Evolutionary conservation across 2,797 vertebrate species (phyloP).

Genomic region (Psittacula echo): DNA sequence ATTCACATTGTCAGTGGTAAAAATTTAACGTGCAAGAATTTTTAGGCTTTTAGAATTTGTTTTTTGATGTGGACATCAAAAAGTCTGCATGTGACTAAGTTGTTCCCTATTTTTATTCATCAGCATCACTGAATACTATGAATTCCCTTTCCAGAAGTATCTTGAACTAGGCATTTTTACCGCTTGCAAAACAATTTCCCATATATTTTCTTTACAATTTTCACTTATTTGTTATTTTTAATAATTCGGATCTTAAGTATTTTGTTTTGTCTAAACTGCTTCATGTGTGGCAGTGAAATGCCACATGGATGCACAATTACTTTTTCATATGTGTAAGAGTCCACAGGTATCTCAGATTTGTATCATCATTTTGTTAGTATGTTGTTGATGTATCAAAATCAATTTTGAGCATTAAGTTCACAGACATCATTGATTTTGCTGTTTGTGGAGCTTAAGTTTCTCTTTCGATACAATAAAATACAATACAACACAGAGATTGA

Average conservation of each 20-base stretch:
- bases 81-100: background rate
- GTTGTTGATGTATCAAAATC: background rate
- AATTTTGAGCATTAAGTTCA: background rate
- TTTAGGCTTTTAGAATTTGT: background rate
- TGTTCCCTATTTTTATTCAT: background rate
- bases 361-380: background rate
- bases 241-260: background rate
- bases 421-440: background rate
- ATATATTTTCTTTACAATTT: background rate
- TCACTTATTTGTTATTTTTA: background rate
- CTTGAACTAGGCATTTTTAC: background rate
- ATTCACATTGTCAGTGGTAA: background rate
- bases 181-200: background rate
- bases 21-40: background rate
- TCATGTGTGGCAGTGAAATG: background rate
- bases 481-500: background rate
- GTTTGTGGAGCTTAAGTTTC: background rate
- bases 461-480: background rate
- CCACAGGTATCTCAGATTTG: background rate
- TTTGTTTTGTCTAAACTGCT: background rate
- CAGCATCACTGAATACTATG: background rate
- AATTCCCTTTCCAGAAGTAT: background rate
- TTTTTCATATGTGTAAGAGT: background rate
- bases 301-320: background rate
- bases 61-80: background rate